Conservation (phyloP, 2,888 invertebrate species). For the Escarpia spicata region DNA sequence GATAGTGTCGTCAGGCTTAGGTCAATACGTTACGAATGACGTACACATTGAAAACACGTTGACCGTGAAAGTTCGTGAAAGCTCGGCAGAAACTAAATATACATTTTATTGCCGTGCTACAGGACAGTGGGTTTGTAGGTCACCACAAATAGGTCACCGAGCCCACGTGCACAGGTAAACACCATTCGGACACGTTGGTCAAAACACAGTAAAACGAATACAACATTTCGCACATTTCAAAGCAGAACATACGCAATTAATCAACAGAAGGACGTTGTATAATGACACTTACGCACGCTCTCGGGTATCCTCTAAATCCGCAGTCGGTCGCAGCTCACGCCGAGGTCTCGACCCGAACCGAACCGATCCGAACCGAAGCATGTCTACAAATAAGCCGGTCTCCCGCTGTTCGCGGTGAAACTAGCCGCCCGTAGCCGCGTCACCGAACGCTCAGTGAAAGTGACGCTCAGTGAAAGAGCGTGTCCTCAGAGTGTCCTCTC, state of each 20-base stretch:
- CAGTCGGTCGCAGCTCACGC: neutral
- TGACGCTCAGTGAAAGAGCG: neutral
- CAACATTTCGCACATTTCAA: neutral
- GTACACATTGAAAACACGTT: neutral
- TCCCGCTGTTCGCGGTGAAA: neutral
- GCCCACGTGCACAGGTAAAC: neutral
- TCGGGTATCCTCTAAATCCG: neutral
- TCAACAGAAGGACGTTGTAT: neutral
- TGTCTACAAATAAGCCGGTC: neutral
- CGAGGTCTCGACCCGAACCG: neutral
- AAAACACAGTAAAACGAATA: neutral
- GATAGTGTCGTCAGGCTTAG: neutral
- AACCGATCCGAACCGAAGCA: neutral
- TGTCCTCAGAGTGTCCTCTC: neutral
- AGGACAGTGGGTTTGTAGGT: neutral
- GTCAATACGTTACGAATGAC: neutral
- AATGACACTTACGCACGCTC: neutral
- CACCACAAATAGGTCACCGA: neutral
- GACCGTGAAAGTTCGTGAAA: too few species aligned
- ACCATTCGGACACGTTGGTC: neutral
- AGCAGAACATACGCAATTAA: neutral
- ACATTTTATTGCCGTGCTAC: neutral
- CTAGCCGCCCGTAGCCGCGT: neutral
- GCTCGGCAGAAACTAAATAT: neutral
- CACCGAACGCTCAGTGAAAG: neutral